A percentile compares a stretch with the other conserved stretches of the same genome.
Conservation (phyloP, 2,113 vertebrate genomes). For the Spheniscus mendiculus region DNA sequence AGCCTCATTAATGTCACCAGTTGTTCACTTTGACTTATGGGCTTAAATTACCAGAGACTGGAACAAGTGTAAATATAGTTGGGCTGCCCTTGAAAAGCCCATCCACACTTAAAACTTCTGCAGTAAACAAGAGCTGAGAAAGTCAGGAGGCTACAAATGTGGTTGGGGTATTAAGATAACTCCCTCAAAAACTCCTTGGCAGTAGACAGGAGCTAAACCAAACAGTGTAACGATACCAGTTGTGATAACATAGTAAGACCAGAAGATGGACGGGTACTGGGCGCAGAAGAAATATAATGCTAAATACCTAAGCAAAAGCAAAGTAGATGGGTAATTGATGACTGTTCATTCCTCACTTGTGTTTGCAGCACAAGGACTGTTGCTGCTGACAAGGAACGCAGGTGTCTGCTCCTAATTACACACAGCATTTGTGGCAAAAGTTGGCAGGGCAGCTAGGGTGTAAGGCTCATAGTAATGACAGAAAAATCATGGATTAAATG, state of each 20-base stretch:
- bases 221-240: fast-evolving
- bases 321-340: not conserved
- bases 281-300: fast-evolving
- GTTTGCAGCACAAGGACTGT: not conserved
- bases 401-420: not conserved
- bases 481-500: not conserved
- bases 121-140: not conserved
- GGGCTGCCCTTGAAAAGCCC: not conserved
- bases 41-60: conserved; percentile 14
- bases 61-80: not conserved
- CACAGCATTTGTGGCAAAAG: not conserved
- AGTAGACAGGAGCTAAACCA: not conserved
- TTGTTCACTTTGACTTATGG: conserved; percentile 28
- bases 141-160: not conserved
- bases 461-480: not conserved
- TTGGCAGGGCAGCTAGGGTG: not conserved
- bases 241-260: fast-evolving
- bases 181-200: not conserved
- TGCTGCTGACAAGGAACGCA: not conserved
- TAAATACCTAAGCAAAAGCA: not conserved
- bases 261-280: not conserved
- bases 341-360: fast-evolving
- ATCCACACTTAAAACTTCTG: not conserved
- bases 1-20: conserved; percentile 46
- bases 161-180: not conserved